Conservation (phyloP, 2,797 vertebrate genomes). For the Thamnophis elegans region DNA sequence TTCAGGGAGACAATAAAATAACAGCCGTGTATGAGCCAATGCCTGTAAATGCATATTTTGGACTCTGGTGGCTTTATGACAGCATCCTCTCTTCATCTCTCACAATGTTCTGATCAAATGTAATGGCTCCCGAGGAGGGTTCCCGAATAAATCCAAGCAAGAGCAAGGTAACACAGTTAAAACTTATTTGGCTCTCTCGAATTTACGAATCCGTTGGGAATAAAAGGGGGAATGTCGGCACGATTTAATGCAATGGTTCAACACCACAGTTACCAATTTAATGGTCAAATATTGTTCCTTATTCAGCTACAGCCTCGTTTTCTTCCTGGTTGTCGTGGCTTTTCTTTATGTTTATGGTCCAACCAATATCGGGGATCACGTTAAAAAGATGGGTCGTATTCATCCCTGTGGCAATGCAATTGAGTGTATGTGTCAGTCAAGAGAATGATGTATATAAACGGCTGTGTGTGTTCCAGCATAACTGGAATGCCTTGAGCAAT, state of each 20-base stretch:
- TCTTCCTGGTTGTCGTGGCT: background rate
- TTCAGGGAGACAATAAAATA: constrained; percentile 2
- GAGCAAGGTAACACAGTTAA: background rate
- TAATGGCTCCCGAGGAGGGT: background rate
- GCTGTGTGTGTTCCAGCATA: too few relatives aligned
- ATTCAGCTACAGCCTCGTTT: background rate
- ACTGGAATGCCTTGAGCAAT: too few relatives aligned
- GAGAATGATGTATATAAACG: too few relatives aligned
- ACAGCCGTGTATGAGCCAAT: background rate
- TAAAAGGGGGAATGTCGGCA: background rate
- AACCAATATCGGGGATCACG: background rate
- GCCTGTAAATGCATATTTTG: background rate
- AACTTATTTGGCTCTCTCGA: background rate
- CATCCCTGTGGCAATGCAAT: background rate
- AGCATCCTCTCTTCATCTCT: background rate
- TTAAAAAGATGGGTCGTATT: background rate
- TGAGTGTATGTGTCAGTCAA: background rate
- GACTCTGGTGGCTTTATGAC: background rate
- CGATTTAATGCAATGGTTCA: background rate
- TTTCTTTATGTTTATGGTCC: background rate
- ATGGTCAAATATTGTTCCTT: background rate
- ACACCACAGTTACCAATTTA: background rate
- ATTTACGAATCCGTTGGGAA: background rate
- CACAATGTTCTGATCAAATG: background rate
- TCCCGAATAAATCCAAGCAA: too few relatives aligned